Base-by-base conservation (phyloP, 2,888 invertebrate genomes). In the Ichneumoninae sp. region DNA sequence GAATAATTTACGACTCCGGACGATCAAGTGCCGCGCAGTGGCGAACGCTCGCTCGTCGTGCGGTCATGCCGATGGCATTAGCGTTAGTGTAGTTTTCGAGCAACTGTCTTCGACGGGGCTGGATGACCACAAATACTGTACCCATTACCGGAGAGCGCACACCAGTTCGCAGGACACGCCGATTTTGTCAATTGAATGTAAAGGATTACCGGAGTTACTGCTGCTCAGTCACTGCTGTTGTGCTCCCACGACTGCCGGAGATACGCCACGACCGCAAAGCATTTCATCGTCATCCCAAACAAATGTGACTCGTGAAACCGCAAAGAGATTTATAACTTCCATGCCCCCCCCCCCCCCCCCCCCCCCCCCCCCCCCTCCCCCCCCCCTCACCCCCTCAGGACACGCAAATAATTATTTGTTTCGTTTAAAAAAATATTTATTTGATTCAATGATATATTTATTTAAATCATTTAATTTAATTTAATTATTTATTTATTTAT, bases 211-310 rank as follows among this genome's bases (percentile, higher is more conserved):
- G 78, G 78, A 54, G 63, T 82, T 60, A 40, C 60, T 26, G 19
- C 30, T 13, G 16, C n/a, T 63, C 10, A 60, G 33, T 26, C 40
- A 1, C 40, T 16, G 6, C 22, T 10, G 19, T 57, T 26, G 8
- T 5, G 16, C 50, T 73, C 73, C 80, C 22, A 44, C 13, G 63
- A 76, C 10, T 13, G 60, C 44, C 60, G 10, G 22, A 57, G 75
- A 65, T 65, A 50, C 50, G 63, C 66, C 69, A 54, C 22, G 60
- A 71, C 66, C 70, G 83, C 73, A 77, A 81, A 73, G 84, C 74
- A 83, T 90, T 89, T 89, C 89, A 89, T 91, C 85, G 82, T 83
- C 85, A 71, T 81, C 71, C 33, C 88, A 90, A 91, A 91, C 90
- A 90, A 91, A 85, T 90, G 87, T 91, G 91, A 91, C 90, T 89